phyloP scores from a whole-genome alignment of 2,797 vertebrate species.

The Amphiprion clarkii region DNA sequence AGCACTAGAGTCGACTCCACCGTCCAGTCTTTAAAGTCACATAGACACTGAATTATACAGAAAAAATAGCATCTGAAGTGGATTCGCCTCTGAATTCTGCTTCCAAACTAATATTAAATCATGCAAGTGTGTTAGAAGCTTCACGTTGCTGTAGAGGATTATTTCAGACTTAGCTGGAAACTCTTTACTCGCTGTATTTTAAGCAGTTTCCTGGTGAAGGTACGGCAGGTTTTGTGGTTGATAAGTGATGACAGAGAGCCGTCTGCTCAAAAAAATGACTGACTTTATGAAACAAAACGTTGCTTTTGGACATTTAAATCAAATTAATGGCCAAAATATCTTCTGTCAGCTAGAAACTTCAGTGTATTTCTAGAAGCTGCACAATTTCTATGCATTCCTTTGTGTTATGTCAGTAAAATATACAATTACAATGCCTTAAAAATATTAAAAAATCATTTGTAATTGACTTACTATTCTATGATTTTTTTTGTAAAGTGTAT shows the following conservation, averaged over 20 bases:
- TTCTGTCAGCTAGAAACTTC: slow-evolving; percentile 8
- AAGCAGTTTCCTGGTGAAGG: background rate
- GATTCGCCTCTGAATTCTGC: slow-evolving; percentile 6
- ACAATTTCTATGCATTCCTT: slow-evolving; percentile 72
- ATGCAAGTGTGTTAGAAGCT: slow-evolving; percentile 1
- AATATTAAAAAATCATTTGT: slow-evolving; percentile 30
- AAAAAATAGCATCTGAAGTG: background rate
- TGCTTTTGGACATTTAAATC: slow-evolving; percentile 10
- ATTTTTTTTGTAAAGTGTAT: slow-evolving; percentile 59
- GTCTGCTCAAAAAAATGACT: background rate
- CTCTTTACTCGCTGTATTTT: slow-evolving; percentile 16
- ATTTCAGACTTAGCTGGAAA: background rate
- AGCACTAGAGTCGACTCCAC: background rate
- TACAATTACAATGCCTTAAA: slow-evolving; percentile 61
- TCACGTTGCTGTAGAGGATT: slow-evolving; percentile 7
- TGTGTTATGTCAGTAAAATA: slow-evolving; percentile 33
- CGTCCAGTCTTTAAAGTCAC: slow-evolving; percentile 2
- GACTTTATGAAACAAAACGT: slow-evolving; percentile 13
- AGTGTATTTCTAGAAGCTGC: slow-evolving; percentile 34
- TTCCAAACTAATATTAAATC: slow-evolving; percentile 7
- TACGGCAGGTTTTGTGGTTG: background rate
- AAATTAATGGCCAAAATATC: slow-evolving; percentile 34
- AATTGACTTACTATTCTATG: slow-evolving; percentile 30
- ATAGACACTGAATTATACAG: slow-evolving; percentile 5
- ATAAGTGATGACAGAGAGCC: background rate